Evolutionary conservation across 2,888 invertebrate species (phyloP).

Genomic region (Altica lythri): DNA sequence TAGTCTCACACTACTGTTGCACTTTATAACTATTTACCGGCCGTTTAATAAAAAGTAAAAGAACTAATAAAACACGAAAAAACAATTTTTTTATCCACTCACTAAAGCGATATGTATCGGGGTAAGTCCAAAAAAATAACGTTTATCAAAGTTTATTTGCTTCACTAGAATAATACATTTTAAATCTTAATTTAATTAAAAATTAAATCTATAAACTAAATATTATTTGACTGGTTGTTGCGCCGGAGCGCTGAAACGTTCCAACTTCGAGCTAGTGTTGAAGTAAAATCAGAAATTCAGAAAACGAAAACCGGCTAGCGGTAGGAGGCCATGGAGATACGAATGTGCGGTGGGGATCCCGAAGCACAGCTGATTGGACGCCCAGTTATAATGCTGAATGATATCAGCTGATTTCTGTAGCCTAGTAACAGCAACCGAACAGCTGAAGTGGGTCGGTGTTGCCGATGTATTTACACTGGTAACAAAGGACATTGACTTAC

Average conservation of each 20-base stretch:
- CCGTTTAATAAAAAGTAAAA: slow-evolving; percentile 8
- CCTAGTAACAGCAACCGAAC: slow-evolving; percentile 36
- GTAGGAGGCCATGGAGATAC: slow-evolving; percentile 29
- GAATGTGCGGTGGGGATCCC: slow-evolving; percentile 28
- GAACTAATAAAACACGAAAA: too few species aligned
- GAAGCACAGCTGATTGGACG: slow-evolving; percentile 37
- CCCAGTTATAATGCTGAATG: slow-evolving; percentile 37
- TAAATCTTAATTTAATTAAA: neutral
- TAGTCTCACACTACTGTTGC: slow-evolving; percentile 5
- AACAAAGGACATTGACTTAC: slow-evolving; percentile 28
- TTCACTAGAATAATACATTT: slow-evolving; percentile 2
- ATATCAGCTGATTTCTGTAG: slow-evolving; percentile 43
- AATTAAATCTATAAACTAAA: slow-evolving; percentile 19
- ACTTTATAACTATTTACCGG: slow-evolving; percentile 13
- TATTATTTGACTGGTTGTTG: slow-evolving; percentile 9
- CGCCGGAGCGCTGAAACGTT: slow-evolving; percentile 17
- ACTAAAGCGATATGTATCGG: slow-evolving; percentile 15
- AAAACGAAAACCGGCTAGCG: slow-evolving; percentile 33
- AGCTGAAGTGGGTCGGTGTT: slow-evolving; percentile 32
- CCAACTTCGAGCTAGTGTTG: slow-evolving; percentile 17
- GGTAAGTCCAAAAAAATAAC: too few species aligned
- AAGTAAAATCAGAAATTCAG: slow-evolving; percentile 23
- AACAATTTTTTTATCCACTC: slow-evolving; percentile 9
- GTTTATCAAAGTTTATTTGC: neutral
- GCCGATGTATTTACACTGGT: slow-evolving; percentile 18